phyloP scores from a whole-genome alignment of 2,113 vertebrate genomes.

The Aphelocoma coerulescens region DNA sequence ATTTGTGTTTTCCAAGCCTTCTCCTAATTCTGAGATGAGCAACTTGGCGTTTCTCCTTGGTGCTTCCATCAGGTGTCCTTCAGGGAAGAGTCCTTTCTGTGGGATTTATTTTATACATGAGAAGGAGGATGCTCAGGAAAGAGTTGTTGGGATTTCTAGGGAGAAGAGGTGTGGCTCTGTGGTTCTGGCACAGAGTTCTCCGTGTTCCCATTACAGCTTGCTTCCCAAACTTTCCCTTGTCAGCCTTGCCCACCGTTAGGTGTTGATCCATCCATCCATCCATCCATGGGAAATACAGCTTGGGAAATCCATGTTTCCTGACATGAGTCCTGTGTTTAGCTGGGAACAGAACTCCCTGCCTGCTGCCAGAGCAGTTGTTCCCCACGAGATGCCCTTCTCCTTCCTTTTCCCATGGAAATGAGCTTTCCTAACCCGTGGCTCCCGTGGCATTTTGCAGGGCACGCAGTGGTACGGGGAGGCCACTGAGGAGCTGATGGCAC shows the following conservation, averaged over 20 bases:
- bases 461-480: constrained; percentile 94
- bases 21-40: neutral
- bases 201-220: fast-evolving
- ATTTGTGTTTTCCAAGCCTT: neutral
- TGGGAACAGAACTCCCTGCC: neutral
- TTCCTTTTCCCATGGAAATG: neutral
- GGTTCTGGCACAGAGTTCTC: neutral
- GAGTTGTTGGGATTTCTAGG: neutral
- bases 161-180: neutral
- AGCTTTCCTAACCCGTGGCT: neutral
- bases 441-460: constrained; percentile 70
- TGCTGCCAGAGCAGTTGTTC: neutral
- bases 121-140: neutral
- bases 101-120: fast-evolving
- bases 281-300: neutral
- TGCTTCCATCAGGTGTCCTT: neutral
- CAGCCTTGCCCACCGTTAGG: fast-evolving
- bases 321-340: neutral
- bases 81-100: neutral
- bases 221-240: neutral
- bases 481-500: constrained; percentile 94
- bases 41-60: neutral
- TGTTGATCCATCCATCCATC: neutral
- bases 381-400: neutral
- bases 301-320: neutral